Percentiles rank a stretch among this genome's conserved stretches.
phyloP scores from a whole-genome alignment of 2,797 vertebrate species.

The Jordanella pulchra region DNA sequence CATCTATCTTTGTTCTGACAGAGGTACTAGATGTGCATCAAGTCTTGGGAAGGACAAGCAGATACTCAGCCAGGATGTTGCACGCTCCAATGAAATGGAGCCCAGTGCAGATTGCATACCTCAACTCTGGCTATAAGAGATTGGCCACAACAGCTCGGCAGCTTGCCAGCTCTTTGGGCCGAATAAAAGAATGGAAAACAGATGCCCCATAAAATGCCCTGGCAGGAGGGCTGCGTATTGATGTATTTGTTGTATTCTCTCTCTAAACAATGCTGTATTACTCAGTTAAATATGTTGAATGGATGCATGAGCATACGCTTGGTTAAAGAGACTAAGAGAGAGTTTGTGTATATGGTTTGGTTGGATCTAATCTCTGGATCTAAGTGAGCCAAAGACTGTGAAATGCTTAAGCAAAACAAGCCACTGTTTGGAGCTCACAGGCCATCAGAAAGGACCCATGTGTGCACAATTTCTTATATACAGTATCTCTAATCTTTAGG shows the following conservation, averaged over 20 bases:
- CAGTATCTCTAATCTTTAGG: not conserved
- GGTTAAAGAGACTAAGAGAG: constrained; percentile 27
- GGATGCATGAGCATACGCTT: constrained; percentile 62
- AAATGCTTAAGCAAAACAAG: constrained; percentile 2
- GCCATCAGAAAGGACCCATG: not conserved
- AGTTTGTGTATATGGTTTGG: constrained; percentile 21
- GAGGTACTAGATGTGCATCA: constrained; percentile 58
- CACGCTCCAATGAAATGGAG: constrained; percentile 65
- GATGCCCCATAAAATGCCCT: constrained; percentile 82
- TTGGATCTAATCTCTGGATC: not conserved
- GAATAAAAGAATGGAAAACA: constrained; percentile 79
- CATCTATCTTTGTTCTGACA: constrained; percentile 25
- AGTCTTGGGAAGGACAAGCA: constrained; percentile 51
- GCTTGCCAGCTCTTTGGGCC: constrained; percentile 75
- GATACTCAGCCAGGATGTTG: constrained; percentile 46
- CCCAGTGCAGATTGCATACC: constrained; percentile 72
- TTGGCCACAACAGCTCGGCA: constrained; percentile 69
- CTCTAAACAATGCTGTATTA: constrained; percentile 79
- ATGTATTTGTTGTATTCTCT: constrained; percentile 78
- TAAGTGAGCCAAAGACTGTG: not conserved
- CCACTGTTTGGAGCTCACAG: not conserved
- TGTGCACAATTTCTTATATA: not conserved
- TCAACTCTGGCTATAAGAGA: constrained; percentile 66
- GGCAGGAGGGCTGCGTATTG: constrained; percentile 72
- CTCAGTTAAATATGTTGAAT: constrained; percentile 70